Conservation (phyloP, 2,797 vertebrate species). For the Delichon dasypus region DNA sequence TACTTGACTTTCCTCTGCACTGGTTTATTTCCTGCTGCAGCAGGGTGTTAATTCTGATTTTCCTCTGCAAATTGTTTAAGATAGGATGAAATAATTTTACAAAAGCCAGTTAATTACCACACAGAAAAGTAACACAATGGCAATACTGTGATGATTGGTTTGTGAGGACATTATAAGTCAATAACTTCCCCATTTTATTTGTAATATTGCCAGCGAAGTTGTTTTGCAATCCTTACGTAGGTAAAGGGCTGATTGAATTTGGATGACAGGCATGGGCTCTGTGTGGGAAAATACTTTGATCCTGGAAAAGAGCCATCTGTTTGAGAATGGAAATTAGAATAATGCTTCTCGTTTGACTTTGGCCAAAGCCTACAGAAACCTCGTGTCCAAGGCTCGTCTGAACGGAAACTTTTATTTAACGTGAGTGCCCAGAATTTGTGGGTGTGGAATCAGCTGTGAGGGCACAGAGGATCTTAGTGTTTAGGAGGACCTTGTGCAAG, state of each 20-base stretch:
- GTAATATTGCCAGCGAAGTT: neutral
- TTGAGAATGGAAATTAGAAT: conserved; percentile 1
- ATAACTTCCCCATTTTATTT: neutral
- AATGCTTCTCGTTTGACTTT: neutral
- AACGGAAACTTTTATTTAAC: conserved; percentile 6
- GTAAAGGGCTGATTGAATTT: conserved; percentile 34
- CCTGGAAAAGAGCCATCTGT: conserved; percentile 19
- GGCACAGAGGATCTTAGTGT: neutral
- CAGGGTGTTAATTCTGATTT: neutral
- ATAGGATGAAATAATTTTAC: neutral
- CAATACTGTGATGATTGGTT: neutral
- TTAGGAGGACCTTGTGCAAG: neutral
- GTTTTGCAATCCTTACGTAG: neutral
- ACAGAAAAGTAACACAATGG: neutral
- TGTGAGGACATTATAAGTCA: neutral
- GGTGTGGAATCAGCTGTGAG: neutral
- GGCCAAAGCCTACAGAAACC: neutral
- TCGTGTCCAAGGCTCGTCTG: neutral
- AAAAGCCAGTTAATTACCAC: neutral
- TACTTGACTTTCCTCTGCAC: neutral
- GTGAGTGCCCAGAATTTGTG: neutral
- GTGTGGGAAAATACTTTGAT: conserved; percentile 31
- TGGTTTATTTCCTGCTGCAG: neutral
- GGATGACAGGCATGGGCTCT: neutral
- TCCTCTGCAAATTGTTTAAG: neutral